phyloP scores from a whole-genome alignment of 2,888 invertebrate genomes.

The Lithophane socia region DNA sequence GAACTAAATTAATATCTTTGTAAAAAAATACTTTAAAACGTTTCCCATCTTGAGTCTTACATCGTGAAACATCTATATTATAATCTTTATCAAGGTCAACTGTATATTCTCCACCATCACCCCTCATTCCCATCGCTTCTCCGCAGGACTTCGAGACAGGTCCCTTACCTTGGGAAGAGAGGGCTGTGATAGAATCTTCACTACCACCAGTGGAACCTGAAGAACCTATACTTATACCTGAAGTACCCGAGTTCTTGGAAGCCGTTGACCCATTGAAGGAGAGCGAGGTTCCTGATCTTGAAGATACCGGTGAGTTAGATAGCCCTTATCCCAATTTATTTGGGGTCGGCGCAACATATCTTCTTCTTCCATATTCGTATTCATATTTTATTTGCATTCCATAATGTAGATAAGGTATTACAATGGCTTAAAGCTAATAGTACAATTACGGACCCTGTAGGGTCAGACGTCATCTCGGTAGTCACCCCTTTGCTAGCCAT shows the following conservation, averaged over 20 bases:
- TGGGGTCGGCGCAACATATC: no score
- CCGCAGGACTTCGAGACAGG: slow-evolving; percentile 84
- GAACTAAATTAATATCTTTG: background rate
- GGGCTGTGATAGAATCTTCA: slow-evolving; percentile 75
- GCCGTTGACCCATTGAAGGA: slow-evolving; percentile 84
- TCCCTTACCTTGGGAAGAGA: slow-evolving; percentile 83
- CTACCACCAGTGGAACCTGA: slow-evolving; percentile 79
- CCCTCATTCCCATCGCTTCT: slow-evolving; percentile 32
- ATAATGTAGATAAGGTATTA: no score
- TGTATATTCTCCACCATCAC: slow-evolving; percentile 58
- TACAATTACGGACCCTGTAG: no score
- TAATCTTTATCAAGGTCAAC: slow-evolving; percentile 8
- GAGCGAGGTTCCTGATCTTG: slow-evolving; percentile 84
- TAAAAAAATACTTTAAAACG: background rate
- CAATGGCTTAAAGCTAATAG: no score
- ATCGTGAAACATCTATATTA: background rate
- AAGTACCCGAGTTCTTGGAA: slow-evolving; percentile 81
- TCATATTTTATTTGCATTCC: no score
- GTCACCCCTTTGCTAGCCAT: background rate
- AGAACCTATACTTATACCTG: slow-evolving; percentile 84
- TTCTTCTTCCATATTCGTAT: background rate
- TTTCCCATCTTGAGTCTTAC: background rate
- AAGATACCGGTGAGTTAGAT: slow-evolving; percentile 79
- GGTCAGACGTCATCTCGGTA: background rate
- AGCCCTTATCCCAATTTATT: background rate